A percentile compares a stretch with the other conserved stretches of the same genome.
Evolutionary conservation across 1,140 invertebrate genomes (phyloP).

Genomic region (Sycophaga agraensis): DNA sequence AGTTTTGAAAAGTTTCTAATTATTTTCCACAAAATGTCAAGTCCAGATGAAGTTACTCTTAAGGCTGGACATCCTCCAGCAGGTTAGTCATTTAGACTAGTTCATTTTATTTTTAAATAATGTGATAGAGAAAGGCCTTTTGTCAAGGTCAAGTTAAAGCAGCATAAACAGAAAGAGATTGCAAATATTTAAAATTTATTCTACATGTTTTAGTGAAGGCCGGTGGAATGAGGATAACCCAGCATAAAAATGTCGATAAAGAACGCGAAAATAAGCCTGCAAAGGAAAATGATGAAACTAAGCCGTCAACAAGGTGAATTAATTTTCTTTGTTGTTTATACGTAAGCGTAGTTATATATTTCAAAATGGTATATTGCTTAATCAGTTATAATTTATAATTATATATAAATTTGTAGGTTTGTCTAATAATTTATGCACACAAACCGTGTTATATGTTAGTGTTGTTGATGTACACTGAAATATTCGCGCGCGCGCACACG

Average conservation of each 20-base stretch:
- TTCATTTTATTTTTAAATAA: constrained; percentile 12
- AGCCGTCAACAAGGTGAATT: constrained; percentile 51
- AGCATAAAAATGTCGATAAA: constrained; percentile 73
- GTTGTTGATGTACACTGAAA: no score
- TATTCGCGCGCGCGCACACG: no score
- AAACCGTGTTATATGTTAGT: no score
- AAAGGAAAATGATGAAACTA: constrained; percentile 51
- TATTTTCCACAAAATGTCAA: constrained; percentile 56
- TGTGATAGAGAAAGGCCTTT: background rate
- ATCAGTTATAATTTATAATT: no score
- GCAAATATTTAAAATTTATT: no score
- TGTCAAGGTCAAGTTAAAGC: constrained; percentile 31
- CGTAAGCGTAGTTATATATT: no score
- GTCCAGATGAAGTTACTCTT: constrained; percentile 63
- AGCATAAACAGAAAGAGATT: constrained; percentile 11
- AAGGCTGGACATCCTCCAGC: constrained; percentile 83
- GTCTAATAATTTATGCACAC: no score
- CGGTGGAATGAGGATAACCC: constrained; percentile 88
- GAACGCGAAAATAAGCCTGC: constrained; percentile 62
- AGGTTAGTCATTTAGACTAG: constrained; percentile 60
- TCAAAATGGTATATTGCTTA: no score
- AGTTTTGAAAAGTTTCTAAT: background rate
- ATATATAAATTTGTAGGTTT: no score
- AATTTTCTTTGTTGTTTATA: no score
- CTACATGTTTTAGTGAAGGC: constrained; percentile 72